These are phyloP conservation scores for Phalanger gymnotis DNA, from an alignment of 2,797 vertebrate species.

Conservation along the genomic window DNA sequence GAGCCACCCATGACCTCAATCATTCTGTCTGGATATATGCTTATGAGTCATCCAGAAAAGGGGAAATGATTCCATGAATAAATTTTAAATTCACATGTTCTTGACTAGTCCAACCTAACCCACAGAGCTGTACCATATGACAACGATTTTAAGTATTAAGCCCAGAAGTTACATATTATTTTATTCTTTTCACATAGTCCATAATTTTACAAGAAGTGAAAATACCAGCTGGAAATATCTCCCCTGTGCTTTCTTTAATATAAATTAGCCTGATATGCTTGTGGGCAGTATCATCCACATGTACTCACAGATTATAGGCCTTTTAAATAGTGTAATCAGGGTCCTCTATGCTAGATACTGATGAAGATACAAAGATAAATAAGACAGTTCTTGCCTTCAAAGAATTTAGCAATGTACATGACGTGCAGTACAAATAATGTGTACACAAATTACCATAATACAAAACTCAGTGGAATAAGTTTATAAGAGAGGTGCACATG, in stretches of 20 bases:
- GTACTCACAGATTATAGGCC: background rate
- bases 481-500: background rate
- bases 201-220: slow-evolving; percentile 47
- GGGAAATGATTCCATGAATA: slow-evolving; percentile 15
- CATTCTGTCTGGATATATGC: background rate
- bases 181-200: background rate
- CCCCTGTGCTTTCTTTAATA: background rate
- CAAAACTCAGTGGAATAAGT: background rate
- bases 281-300: background rate
- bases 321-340: background rate
- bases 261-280: background rate
- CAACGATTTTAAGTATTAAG: slow-evolving; percentile 13
- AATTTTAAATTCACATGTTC: slow-evolving; percentile 24
- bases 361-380: background rate
- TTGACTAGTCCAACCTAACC: background rate
- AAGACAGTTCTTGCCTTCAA: background rate
- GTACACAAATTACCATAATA: background rate
- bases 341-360: background rate
- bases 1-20: slow-evolving; percentile 40
- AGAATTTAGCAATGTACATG: background rate
- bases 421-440: background rate
- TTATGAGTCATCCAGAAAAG: slow-evolving; percentile 29
- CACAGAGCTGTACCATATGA: background rate
- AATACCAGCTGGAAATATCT: background rate
- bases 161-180: background rate